Evolutionary conservation across 2,888 invertebrate species (phyloP).

Genomic region (Ganaspis brasiliensis): DNA sequence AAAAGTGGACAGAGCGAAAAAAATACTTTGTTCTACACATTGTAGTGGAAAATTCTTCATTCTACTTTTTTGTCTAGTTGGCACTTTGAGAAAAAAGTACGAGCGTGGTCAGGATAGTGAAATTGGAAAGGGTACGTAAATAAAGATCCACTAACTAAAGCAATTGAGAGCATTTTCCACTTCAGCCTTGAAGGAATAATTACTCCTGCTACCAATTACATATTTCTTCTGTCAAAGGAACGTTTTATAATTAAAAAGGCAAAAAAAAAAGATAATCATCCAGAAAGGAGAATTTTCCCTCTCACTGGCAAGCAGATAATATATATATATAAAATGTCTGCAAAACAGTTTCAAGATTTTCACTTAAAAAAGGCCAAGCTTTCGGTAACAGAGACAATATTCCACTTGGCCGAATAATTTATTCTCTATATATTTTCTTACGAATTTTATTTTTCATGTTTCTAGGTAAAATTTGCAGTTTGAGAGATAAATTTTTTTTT

Average conservation of each 20-base stretch:
- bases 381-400: constrained; percentile 9
- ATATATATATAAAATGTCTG: constrained; percentile 19
- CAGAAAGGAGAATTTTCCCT: neutral
- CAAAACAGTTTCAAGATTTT: neutral
- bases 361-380: constrained; percentile 17
- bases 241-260: constrained; percentile 17
- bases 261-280: constrained; percentile 15
- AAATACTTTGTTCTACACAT: constrained; percentile 20
- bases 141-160: constrained; percentile 19
- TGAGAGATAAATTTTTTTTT: no score
- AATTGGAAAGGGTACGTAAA: constrained; percentile 3
- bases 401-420: neutral
- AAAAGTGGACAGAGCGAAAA: constrained; percentile 1
- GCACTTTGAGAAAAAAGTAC: neutral
- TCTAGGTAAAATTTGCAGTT: constrained; percentile 43
- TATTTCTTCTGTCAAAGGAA: constrained; percentile 15
- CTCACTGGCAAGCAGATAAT: neutral
- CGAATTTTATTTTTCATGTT: constrained; percentile 7
- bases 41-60: neutral
- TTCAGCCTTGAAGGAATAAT: constrained; percentile 5
- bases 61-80: neutral
- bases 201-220: constrained; percentile 27
- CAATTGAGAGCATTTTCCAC: constrained; percentile 27
- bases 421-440: neutral
- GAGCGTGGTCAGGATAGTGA: neutral